These are phyloP conservation scores for Furcula furcula DNA, from an alignment of 2,888 invertebrate genomes.

Conservation along the genomic window DNA sequence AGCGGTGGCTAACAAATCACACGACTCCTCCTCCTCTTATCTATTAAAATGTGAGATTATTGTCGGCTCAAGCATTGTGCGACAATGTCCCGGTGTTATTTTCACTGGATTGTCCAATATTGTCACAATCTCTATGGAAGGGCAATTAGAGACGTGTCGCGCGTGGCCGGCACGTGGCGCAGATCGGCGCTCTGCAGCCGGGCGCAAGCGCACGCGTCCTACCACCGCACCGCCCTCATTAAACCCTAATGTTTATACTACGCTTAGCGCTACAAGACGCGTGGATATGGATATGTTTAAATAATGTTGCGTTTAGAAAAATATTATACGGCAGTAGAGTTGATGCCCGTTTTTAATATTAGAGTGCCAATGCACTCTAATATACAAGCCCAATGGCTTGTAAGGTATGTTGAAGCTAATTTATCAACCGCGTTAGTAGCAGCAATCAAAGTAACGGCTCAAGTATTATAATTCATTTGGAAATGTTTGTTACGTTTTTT, in stretches of 20 bases:
- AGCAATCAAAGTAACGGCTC: too few relatives aligned
- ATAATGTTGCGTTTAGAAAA: too few relatives aligned
- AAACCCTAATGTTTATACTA: slow-evolving; percentile 64
- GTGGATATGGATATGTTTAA: slow-evolving; percentile 54
- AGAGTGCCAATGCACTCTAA: too few relatives aligned
- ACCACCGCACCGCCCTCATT: slow-evolving; percentile 50
- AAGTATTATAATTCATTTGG: too few relatives aligned
- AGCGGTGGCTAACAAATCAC: slow-evolving; percentile 62
- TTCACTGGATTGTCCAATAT: slow-evolving; percentile 80
- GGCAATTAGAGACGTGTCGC: slow-evolving; percentile 78
- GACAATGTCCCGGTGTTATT: slow-evolving; percentile 71
- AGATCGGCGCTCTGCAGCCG: slow-evolving; percentile 27
- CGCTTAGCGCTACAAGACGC: slow-evolving; percentile 45
- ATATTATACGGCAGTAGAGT: too few relatives aligned
- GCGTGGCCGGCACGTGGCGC: slow-evolving; percentile 72
- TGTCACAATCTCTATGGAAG: slow-evolving; percentile 74
- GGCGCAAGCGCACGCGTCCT: slow-evolving; percentile 44
- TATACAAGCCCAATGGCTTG: too few relatives aligned
- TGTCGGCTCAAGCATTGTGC: slow-evolving; percentile 58
- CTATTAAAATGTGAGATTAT: slow-evolving; percentile 81
- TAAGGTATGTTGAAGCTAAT: too few relatives aligned
- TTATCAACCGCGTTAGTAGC: too few relatives aligned
- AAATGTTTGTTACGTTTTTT: too few relatives aligned
- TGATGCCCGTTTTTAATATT: too few relatives aligned
- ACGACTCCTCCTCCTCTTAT: slow-evolving; percentile 75